Percentiles rank a stretch among this genome's conserved stretches.
Conservation (phyloP, 2,113 vertebrate genomes). For the Desmodus rotundus region DNA sequence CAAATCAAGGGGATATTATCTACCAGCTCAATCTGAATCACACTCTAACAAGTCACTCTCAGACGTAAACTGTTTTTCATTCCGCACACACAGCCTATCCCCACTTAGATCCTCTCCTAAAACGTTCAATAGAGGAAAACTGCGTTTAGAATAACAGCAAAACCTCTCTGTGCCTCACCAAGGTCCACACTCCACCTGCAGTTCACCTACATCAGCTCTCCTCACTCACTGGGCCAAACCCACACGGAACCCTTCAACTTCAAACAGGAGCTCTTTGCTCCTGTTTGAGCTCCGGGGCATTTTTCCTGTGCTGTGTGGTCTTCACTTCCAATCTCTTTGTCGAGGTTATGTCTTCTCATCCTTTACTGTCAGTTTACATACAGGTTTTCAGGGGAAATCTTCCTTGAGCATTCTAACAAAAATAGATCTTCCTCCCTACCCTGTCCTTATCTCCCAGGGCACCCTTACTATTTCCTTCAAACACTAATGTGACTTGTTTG, state of each 20-base stretch:
- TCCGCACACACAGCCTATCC: not conserved
- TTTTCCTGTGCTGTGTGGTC: not conserved
- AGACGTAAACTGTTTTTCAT: not conserved
- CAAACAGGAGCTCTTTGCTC: not conserved
- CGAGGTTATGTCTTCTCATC: not conserved
- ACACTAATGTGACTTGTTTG: not conserved
- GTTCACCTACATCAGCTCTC: not conserved
- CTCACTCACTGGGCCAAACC: not conserved
- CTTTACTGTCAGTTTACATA: not conserved
- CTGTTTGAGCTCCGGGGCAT: accelerated
- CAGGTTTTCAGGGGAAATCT: not conserved
- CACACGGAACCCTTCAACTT: too few relatives aligned
- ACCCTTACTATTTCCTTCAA: not conserved
- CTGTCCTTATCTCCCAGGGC: not conserved
- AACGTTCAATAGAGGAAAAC: not conserved
- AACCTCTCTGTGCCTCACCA: not conserved
- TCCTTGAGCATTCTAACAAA: not conserved
- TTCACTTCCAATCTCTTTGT: not conserved
- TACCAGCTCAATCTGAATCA: not conserved
- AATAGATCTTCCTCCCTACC: not conserved
- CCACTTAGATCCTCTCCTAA: not conserved
- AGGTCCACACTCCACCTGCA: not conserved
- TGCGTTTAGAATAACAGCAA: not conserved
- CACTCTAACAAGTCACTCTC: not conserved
- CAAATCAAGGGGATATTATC: not conserved